Percentiles rank a stretch among this genome's conserved stretches.
phyloP scores from a whole-genome alignment of 1,140 invertebrate species.

The Aplysia californica region DNA sequence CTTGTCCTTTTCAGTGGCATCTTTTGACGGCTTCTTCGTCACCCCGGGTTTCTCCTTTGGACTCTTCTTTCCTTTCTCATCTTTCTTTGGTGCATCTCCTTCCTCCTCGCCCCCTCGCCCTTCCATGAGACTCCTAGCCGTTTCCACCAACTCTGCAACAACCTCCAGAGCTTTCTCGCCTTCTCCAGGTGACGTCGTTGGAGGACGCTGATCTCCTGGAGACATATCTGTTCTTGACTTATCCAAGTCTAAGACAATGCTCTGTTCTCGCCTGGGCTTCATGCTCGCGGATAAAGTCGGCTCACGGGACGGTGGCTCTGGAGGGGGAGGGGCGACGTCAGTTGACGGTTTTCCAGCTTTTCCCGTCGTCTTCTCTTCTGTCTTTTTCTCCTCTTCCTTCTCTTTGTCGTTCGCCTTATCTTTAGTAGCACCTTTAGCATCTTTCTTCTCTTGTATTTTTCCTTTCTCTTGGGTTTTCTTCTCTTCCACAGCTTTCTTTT shows the following conservation, averaged over 20 bases:
- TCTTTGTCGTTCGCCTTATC: no score
- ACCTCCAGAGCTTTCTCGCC: background rate
- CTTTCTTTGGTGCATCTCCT: background rate
- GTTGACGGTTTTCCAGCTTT: no score
- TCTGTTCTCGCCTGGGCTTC: conserved; percentile 1
- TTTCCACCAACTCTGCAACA: background rate
- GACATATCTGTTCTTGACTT: background rate
- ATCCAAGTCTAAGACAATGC: background rate
- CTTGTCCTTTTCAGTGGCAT: background rate
- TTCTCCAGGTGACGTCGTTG: background rate
- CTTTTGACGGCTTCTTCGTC: background rate
- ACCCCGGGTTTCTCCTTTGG: background rate
- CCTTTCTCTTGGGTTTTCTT: no score
- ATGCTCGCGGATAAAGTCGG: no score
- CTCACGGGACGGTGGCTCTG: no score
- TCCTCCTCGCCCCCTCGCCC: background rate
- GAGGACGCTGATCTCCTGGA: background rate
- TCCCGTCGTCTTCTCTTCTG: no score
- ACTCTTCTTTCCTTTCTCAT: background rate
- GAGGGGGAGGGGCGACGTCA: no score
- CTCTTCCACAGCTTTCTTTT: no score
- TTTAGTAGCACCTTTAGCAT: no score
- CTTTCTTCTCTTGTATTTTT: no score
- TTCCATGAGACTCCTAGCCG: background rate
- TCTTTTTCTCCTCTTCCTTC: no score